phyloP scores from a whole-genome alignment of 2,888 invertebrate species.

The Clitarchus hookeri region DNA sequence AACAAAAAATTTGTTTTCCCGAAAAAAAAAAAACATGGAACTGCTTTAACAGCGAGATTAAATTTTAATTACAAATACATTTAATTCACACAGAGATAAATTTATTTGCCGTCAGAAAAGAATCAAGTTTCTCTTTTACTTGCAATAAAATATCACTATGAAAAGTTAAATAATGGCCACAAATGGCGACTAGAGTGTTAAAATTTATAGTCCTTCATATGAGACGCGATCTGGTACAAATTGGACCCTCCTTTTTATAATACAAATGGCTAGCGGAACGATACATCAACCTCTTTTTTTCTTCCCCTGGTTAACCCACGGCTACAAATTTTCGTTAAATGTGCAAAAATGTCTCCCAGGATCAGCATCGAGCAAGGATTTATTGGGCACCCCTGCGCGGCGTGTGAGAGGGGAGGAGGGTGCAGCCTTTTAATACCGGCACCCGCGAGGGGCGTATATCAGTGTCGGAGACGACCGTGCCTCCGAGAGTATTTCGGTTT shows the following conservation, averaged over 20 bases:
- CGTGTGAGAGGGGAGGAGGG: not conserved
- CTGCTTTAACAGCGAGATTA: not conserved
- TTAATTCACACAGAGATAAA: not conserved
- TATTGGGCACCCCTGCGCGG: not conserved
- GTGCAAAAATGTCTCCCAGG: conserved; percentile 10
- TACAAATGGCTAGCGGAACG: conserved; percentile 14
- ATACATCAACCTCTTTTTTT: not conserved
- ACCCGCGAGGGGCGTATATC: not conserved
- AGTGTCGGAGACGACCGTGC: not conserved
- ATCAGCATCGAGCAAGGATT: conserved; percentile 14
- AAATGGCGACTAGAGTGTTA: not conserved
- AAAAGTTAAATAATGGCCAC: conserved; percentile 2
- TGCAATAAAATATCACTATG: not conserved
- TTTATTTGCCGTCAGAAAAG: not conserved
- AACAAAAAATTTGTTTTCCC: not conserved
- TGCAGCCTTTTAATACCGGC: not conserved
- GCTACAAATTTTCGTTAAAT: conserved; percentile 14
- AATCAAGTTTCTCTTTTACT: conserved; percentile 14
- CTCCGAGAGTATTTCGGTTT: not conserved
- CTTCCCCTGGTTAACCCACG: conserved; percentile 9
- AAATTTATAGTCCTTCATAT: conserved; percentile 2
- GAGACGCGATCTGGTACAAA: conserved; percentile 14
- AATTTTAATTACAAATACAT: not conserved
- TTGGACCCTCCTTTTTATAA: conserved; percentile 4
- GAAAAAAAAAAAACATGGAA: not conserved